These are phyloP conservation scores for Andrena marginata DNA, from an alignment of 2,888 invertebrate species.

Conservation along the genomic window DNA sequence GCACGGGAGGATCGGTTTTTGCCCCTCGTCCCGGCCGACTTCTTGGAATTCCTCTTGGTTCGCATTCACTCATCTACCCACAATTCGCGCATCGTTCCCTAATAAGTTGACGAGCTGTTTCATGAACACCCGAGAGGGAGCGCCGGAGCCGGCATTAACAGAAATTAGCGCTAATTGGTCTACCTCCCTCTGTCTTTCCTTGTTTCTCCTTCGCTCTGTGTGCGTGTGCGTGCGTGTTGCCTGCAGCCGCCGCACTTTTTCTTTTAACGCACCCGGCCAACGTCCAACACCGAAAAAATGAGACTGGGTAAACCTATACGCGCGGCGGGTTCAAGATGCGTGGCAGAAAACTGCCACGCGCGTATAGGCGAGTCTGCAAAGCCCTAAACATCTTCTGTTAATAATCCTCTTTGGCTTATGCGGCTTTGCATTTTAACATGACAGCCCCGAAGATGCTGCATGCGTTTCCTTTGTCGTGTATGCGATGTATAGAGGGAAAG, in stretches of 20 bases:
- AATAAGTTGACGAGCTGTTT: slow-evolving; percentile 63
- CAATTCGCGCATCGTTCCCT: slow-evolving; percentile 58
- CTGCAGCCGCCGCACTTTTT: neutral
- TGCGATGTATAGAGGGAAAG: neutral
- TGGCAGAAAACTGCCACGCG: slow-evolving; percentile 40
- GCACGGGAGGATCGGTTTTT: slow-evolving; percentile 18
- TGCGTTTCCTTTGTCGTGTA: neutral
- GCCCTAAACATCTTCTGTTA: slow-evolving; percentile 36
- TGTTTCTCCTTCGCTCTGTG: slow-evolving; percentile 21
- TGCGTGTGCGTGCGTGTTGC: neutral
- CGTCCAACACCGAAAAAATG: slow-evolving; percentile 36
- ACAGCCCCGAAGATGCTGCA: neutral
- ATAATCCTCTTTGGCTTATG: slow-evolving; percentile 72
- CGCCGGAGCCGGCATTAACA: slow-evolving; percentile 76
- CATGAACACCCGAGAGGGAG: slow-evolving; percentile 66
- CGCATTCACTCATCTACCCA: slow-evolving; percentile 43
- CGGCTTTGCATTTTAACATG: slow-evolving; percentile 59
- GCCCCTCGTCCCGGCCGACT: neutral
- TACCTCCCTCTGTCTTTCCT: slow-evolving; percentile 63
- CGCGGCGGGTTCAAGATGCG: slow-evolving; percentile 19
- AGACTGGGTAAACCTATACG: slow-evolving; percentile 3
- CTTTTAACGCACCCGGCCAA: neutral
- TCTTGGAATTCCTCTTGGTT: slow-evolving; percentile 3
- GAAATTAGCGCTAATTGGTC: slow-evolving; percentile 84
- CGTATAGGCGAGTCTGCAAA: slow-evolving; percentile 68